Conservation (phyloP, 2,797 vertebrate species). For the Florisuga fusca region DNA sequence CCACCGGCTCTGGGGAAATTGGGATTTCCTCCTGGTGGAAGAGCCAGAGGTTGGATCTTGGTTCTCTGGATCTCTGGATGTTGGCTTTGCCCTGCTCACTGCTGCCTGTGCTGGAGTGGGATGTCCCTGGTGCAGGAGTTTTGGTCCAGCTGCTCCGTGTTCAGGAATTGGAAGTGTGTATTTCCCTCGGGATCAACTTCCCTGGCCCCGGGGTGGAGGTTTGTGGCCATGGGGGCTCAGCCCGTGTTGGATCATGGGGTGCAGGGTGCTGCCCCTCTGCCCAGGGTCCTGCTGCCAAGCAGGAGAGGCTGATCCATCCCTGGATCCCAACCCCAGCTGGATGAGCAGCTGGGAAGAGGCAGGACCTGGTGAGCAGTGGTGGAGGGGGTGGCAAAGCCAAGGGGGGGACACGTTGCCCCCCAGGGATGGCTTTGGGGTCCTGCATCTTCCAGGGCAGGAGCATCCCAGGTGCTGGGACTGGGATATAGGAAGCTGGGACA, state of each 20-base stretch:
- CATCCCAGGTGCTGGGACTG: background rate
- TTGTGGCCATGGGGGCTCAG: background rate
- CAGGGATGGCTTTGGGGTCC: background rate
- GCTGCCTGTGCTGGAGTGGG: rapidly evolving
- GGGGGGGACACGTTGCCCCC: rapidly evolving
- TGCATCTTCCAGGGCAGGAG: rapidly evolving
- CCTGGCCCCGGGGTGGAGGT: background rate
- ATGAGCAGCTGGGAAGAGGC: background rate
- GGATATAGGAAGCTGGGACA: background rate
- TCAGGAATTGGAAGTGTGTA: rapidly evolving
- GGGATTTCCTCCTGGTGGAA: background rate
- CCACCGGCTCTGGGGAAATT: rapidly evolving
- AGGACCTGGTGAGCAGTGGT: background rate
- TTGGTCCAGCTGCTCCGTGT: rapidly evolving
- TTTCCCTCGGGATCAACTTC: background rate
- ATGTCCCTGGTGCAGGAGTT: background rate
- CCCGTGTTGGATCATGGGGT: rapidly evolving
- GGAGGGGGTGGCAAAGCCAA: rapidly evolving
- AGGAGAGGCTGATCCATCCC: background rate
- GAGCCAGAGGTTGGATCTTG: rapidly evolving
- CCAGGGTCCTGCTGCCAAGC: background rate
- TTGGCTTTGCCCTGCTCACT: background rate
- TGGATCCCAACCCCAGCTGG: background rate
- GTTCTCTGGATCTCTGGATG: background rate
- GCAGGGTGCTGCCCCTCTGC: background rate